phyloP scores from a whole-genome alignment of 1,140 invertebrate genomes.

The Papilio aristodemus region DNA sequence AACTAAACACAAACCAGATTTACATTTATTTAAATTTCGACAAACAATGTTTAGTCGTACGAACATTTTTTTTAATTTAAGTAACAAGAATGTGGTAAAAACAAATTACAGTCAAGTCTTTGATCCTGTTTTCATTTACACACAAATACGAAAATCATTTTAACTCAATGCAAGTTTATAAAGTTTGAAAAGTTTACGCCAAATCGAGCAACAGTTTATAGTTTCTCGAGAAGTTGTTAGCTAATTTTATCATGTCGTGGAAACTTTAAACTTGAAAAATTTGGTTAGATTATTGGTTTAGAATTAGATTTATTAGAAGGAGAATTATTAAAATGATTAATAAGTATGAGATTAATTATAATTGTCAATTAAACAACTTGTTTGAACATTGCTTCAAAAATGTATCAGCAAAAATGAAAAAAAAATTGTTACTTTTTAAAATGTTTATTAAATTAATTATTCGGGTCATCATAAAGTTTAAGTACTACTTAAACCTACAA shows the following conservation, averaged over 20 bases:
- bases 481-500: too few species aligned
- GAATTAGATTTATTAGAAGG: too few species aligned
- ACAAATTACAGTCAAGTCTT: neutral
- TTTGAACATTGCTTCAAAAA: too few species aligned
- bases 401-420: too few species aligned
- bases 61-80: neutral
- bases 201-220: neutral
- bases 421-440: too few species aligned
- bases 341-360: too few species aligned
- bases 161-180: neutral
- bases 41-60: neutral
- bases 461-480: too few species aligned
- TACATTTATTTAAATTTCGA: conserved; percentile 4
- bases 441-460: too few species aligned
- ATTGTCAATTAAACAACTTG: too few species aligned
- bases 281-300: too few species aligned
- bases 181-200: neutral
- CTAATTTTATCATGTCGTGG: neutral
- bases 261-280: neutral
- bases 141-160: conserved; percentile 12
- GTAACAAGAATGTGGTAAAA: neutral
- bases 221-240: neutral
- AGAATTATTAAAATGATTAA: too few species aligned
- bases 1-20: neutral
- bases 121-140: neutral